Evolutionary conservation across 2,113 vertebrate genomes (phyloP), one percentile per base, ranked within the genome.

Genomic region (Nanger granti): DNA sequence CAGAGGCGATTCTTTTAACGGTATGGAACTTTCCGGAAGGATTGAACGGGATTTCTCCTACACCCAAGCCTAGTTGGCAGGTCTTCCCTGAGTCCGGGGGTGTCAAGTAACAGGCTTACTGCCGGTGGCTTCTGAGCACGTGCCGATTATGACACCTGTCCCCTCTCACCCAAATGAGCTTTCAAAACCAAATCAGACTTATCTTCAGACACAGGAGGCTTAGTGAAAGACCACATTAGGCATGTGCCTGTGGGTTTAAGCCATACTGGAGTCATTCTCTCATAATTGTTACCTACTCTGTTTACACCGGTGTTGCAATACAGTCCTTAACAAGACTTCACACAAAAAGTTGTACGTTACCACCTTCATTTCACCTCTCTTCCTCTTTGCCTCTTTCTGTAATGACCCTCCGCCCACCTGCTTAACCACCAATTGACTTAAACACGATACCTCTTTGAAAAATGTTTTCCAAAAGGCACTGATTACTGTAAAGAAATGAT

Each of bases 341-440:
- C 83, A 66, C 34, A 31, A 41, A 15, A 15, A 41, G 60, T 69
- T 59, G 69, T 29, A 24, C 2, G 17, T 31, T 60, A 84, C 79
- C n/a, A 8, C 34, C 66, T 85, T 64, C 64, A 54, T 64, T 87
- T 86, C 79, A 76, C 1, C 31, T 92, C 11, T 87, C 73, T 88
- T 89, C 54, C n/a, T 73, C 55, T 37, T 89, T 87, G 60, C 29
- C 31, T 89, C 47, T 87, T 64, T 93, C 44, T 24, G 17, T 15
- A 59, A 34, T 15, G 80, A 3, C 15, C 64, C 44, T 22, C 13
- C 13, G 52, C 47, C 82, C 17, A 93, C 9, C 29, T 15, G 41
- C 79, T 82, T 59, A 82, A 82, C 80, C 47, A 83, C 76, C 88
- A 69, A 2, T 28, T 93, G 96, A 95, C 79, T 89, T 87, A 85